Base-by-base conservation (phyloP, 2,888 invertebrate species). In the Hesperia comma region DNA sequence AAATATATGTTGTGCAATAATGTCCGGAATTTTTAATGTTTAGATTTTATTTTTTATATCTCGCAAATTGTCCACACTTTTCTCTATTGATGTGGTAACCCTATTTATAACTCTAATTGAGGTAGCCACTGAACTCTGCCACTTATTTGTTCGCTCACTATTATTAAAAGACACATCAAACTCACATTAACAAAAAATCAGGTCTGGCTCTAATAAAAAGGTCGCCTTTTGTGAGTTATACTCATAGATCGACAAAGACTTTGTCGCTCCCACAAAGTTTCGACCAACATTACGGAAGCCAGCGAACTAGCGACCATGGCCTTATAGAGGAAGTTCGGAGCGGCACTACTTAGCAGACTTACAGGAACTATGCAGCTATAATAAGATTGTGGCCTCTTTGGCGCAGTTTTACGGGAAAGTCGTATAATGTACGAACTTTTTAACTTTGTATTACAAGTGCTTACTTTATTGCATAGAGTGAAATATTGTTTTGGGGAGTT, bases 241-340 rank as follows among this genome's bases (percentile, higher is more conserved):
- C 49, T 49, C 19, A 49, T 19, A 49, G 19, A 19, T 49, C 19
- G 19, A 49, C 49, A 49, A 49, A 49, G 49, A 19, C 49, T 46
- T 46, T 46, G 46, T 46, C 17, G 49, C 19, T 8, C 8, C 19
- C 19, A 49, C 49, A 49, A 49, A 49, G 49, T 49, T 19, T 12
- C 49, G 49, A 49, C 19, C 49, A 19, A 10, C 19, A 49, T 49
- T 49, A 49, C 19, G 10, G 49, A 49, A 49, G 10, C 19, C 49
- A 49, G 8, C 12, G 49, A 49, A 17, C 49, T 19, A 19, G 19
- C 49, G 49, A 17, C 49, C 15, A 4, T 43, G 43, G 43, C 15
- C 49, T 19, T 19, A 49, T 19, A 49, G 19, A 49, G 19, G 19
- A 49, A 49, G 19, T 49, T 49, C 19, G 49, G 4, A 46, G 43